These are phyloP conservation scores for Drosophila colorata DNA, from an alignment of 2,888 invertebrate genomes.

Conservation along the genomic window DNA sequence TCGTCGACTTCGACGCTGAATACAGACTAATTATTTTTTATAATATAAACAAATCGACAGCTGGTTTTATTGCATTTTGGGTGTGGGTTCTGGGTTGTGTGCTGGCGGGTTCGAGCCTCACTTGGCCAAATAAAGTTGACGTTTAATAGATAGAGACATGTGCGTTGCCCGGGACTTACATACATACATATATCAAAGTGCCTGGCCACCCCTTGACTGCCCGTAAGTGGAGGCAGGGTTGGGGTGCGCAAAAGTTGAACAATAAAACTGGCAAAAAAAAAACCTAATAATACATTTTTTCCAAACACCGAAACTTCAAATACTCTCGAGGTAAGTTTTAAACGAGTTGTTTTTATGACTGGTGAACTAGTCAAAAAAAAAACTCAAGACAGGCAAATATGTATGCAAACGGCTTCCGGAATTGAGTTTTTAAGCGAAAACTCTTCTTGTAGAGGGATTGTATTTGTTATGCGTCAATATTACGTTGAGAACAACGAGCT, in stretches of 20 bases:
- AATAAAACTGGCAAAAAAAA: slow-evolving; percentile 48
- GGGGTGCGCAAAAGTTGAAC: slow-evolving; percentile 43
- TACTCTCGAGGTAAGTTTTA: slow-evolving; percentile 48
- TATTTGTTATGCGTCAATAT: too few species aligned
- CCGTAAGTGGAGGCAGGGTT: slow-evolving; percentile 10
- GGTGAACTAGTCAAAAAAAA: neutral
- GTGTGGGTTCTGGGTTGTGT: neutral
- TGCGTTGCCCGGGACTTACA: slow-evolving; percentile 46
- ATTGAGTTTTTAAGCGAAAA: slow-evolving; percentile 6
- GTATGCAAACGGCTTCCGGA: neutral
- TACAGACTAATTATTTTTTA: slow-evolving; percentile 78
- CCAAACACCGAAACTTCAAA: slow-evolving; percentile 22
- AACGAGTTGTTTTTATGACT: slow-evolving; percentile 39
- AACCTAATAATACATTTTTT: slow-evolving; percentile 22
- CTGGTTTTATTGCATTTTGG: slow-evolving; percentile 69
- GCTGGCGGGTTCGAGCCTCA: slow-evolving; percentile 35
- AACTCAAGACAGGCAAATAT: slow-evolving; percentile 1
- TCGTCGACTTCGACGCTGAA: slow-evolving; percentile 77
- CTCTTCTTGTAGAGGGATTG: too few species aligned
- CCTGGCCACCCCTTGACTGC: slow-evolving; percentile 30
- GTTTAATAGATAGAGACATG: slow-evolving; percentile 79
- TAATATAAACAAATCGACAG: slow-evolving; percentile 79
- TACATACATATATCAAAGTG: slow-evolving; percentile 44
- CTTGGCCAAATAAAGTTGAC: slow-evolving; percentile 77
- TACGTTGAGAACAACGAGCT: too few species aligned